phyloP scores from a whole-genome alignment of 2,113 vertebrate genomes.

The Eudyptes chrysolophus region DNA sequence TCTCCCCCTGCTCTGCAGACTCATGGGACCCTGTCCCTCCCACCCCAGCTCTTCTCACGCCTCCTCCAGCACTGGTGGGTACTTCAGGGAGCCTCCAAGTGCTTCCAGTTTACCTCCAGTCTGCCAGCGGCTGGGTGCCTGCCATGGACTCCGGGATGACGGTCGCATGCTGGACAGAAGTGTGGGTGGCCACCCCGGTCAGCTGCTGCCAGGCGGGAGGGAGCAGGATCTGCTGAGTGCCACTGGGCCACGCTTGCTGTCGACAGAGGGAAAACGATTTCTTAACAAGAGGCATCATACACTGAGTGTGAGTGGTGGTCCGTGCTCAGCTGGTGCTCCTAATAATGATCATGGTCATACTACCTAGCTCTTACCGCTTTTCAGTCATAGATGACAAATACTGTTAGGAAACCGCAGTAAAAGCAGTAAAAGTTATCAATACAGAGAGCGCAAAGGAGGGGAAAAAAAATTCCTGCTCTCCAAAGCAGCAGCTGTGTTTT shows the following conservation, averaged over 20 bases:
- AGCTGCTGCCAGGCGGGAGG: conserved; percentile 98
- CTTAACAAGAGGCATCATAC: neutral
- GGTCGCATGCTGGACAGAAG: conserved; percentile 93
- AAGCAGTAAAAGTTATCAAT: neutral
- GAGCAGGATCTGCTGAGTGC: conserved; percentile 96
- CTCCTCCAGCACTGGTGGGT: neutral
- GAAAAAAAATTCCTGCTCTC: neutral
- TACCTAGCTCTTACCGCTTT: neutral
- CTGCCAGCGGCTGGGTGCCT: conserved; percentile 88
- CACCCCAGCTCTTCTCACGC: fast-evolving
- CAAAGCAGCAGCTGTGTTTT: neutral
- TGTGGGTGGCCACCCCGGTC: conserved; percentile 87
- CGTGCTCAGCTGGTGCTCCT: neutral
- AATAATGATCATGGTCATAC: fast-evolving
- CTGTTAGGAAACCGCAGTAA: neutral
- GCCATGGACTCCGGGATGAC: conserved; percentile 96
- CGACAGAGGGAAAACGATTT: neutral
- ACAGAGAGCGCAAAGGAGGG: fast-evolving
- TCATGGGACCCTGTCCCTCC: neutral
- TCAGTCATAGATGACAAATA: neutral
- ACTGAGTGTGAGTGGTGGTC: fast-evolving
- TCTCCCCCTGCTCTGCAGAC: neutral
- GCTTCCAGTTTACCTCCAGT: conserved; percentile 89
- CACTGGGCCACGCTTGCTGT: conserved; percentile 97
- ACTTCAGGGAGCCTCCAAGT: neutral